Evolutionary conservation across 2,113 vertebrate genomes (phyloP), one percentile per base, ranked within the genome.

Genomic region (Eleginops maclovinus): DNA sequence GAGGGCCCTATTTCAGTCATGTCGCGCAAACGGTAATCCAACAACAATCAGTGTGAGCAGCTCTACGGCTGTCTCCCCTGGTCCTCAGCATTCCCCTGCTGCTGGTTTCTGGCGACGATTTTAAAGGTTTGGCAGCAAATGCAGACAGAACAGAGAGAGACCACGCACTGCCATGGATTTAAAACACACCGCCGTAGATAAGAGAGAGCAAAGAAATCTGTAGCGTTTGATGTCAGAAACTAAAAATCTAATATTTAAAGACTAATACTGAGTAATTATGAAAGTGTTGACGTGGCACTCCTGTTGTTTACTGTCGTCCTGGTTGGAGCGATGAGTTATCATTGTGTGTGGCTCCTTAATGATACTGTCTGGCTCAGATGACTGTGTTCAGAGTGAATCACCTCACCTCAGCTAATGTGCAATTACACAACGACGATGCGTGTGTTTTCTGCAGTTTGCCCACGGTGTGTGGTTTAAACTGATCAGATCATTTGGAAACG

Each of bases 21-120:
- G 54, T 75, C 74, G 75, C 53, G 58, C 79, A 81, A 89, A 92
- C 86, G 67, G 79, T 77, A 84, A 92, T 94, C 85, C 84, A 54
- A 81, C 74, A 69, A 72, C 72, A 79, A 77, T 79, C 77, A 56
- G 40, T 1, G 49, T 55, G 78, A 60, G 72, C 53, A 19, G 78
- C 81, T 81, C 49, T 79, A 77, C 75, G 59, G 81, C 72, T 65
- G 82, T 77, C 76, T 91, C 36, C 74, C n/a, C 75, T 63, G 72
- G 83, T 72, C 50, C 40, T 43, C 26, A 47, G 74, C 72, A 47
- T 86, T 85, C 72, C 71, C 47, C 75, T 49, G 43, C 68, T 63
- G 47, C 79, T 87, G 85, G 91, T 88, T 84, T 60, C 17, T 21
- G 46, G 22, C 3, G 44, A 78, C 81, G 77, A 84, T 72, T 81